phyloP scores from a whole-genome alignment of 2,888 invertebrate genomes.

The Arge pagana region DNA sequence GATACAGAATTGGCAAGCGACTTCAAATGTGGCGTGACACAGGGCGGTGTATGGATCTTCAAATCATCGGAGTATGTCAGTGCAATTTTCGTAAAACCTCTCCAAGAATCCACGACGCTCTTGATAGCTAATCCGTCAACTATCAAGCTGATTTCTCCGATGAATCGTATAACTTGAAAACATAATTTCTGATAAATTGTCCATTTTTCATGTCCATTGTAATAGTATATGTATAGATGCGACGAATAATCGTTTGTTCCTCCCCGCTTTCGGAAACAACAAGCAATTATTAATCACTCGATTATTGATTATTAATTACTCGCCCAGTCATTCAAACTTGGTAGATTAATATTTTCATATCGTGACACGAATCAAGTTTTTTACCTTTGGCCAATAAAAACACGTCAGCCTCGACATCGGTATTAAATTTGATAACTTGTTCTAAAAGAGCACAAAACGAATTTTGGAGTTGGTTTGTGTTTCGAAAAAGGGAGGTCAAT shows the following conservation, averaged over 20 bases:
- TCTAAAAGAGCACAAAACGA: slow-evolving; percentile 43
- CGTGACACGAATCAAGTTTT: too few relatives aligned
- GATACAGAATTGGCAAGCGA: slow-evolving; percentile 33
- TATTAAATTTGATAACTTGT: slow-evolving; percentile 38
- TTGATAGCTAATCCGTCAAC: slow-evolving; percentile 44
- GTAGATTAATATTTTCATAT: too few relatives aligned
- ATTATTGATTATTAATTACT: too few relatives aligned
- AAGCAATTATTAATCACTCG: too few relatives aligned
- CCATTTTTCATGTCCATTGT: too few relatives aligned
- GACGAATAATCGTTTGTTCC: too few relatives aligned
- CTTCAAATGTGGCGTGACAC: slow-evolving; percentile 34
- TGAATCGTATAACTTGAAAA: too few relatives aligned
- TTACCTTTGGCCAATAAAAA: slow-evolving; percentile 39
- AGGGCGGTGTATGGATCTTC: slow-evolving; percentile 27
- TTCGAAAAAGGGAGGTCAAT: slow-evolving; percentile 42
- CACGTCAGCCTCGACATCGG: slow-evolving; percentile 37
- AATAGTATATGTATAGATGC: too few relatives aligned
- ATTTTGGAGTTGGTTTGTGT: slow-evolving; percentile 39
- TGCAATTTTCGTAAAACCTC: slow-evolving; percentile 45
- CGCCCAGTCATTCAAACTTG: too few relatives aligned
- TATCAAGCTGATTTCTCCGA: slow-evolving; percentile 42
- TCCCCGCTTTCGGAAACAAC: too few relatives aligned
- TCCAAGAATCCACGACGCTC: slow-evolving; percentile 46
- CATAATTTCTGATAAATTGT: too few relatives aligned
- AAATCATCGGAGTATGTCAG: slow-evolving; percentile 32